Conservation (phyloP, 2,113 vertebrate species). For the Nettapus auritus region DNA sequence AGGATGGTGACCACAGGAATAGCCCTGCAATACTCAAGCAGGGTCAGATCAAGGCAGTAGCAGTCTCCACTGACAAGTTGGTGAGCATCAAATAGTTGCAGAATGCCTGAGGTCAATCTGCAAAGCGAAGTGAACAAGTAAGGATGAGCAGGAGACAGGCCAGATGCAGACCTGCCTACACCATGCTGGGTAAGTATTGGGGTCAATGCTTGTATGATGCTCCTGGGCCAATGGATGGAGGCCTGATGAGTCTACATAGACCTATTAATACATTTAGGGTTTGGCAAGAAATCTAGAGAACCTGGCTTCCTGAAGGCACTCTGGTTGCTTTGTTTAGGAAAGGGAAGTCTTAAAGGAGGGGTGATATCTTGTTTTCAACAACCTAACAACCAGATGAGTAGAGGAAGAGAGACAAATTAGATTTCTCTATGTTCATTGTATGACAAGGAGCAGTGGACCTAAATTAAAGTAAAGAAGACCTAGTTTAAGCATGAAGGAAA, state of each 20-base stretch:
- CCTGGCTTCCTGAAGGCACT: not conserved
- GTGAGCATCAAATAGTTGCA: not conserved
- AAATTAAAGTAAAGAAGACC: not conserved
- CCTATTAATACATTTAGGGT: not conserved
- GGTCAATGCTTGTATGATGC: fast-evolving
- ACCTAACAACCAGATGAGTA: not conserved
- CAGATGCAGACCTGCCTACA: not conserved
- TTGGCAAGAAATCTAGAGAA: not conserved
- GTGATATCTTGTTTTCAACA: not conserved
- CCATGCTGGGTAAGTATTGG: not conserved
- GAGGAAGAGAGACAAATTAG: not conserved
- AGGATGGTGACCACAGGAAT: not conserved
- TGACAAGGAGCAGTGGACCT: not conserved
- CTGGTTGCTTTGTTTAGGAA: not conserved
- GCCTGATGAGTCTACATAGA: not conserved
- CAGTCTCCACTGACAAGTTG: not conserved
- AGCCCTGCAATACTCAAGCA: not conserved
- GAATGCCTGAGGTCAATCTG: not conserved
- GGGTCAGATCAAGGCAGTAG: not conserved
- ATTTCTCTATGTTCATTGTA: not conserved
- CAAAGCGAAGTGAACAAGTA: not conserved
- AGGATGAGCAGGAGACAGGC: not conserved
- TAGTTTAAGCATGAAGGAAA: not conserved
- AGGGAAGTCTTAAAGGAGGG: not conserved
- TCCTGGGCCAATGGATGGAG: not conserved